Evolutionary conservation across 1,140 invertebrate genomes (phyloP).

Genomic region (Hylaeus anthracinus): DNA sequence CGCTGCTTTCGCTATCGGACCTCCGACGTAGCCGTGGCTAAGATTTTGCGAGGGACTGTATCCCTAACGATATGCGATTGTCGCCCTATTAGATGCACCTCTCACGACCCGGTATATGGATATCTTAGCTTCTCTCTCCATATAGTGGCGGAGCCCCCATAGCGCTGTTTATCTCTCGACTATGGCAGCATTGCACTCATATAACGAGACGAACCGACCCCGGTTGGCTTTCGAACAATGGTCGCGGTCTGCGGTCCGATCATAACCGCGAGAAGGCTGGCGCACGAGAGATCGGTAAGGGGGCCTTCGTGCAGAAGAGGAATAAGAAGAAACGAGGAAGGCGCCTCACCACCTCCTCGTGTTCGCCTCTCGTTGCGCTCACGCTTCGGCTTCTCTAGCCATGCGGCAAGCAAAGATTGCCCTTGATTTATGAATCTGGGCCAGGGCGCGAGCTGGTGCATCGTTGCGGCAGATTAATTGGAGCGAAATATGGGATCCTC

Average conservation of each 20-base stretch:
- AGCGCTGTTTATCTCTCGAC: conserved; percentile 73
- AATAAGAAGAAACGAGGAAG: conserved; percentile 58
- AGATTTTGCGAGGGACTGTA: conserved; percentile 68
- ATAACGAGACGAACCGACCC: conserved; percentile 71
- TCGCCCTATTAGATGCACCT: conserved; percentile 76
- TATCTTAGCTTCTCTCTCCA: conserved; percentile 66
- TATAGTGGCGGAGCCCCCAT: conserved; percentile 64
- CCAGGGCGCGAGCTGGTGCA: conserved; percentile 29
- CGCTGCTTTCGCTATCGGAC: conserved; percentile 33
- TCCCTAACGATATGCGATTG: conserved; percentile 75
- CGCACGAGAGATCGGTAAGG: neutral
- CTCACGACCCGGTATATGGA: conserved; percentile 70
- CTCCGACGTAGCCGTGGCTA: conserved; percentile 56
- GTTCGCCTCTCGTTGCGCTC: neutral
- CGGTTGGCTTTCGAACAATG: conserved; percentile 71
- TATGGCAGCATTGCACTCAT: conserved; percentile 61
- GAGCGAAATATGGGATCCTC: neutral
- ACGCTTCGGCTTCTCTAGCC: conserved; percentile 29
- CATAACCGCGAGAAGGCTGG: conserved; percentile 64
- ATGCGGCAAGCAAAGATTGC: conserved; percentile 61
- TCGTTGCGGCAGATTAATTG: conserved; percentile 4
- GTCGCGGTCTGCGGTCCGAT: conserved; percentile 65
- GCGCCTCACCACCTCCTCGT: conserved; percentile 26
- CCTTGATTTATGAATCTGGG: conserved; percentile 70
- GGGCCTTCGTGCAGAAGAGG: conserved; percentile 40